A percentile compares a stretch with the other conserved stretches of the same genome.
phyloP scores from a whole-genome alignment of 2,113 vertebrate genomes.

The Entelurus aequoreus region DNA sequence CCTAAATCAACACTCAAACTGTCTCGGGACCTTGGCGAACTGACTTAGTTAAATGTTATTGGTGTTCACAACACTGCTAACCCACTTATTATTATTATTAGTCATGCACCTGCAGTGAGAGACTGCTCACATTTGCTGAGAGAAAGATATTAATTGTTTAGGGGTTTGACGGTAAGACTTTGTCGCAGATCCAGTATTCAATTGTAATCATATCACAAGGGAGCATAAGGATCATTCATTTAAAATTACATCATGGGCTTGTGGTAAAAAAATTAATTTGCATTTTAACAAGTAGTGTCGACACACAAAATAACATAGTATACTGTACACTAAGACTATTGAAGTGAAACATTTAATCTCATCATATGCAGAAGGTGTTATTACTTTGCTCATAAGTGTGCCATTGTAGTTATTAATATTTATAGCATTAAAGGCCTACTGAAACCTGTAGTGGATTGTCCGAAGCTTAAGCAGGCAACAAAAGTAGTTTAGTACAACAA shows the following conservation, averaged over 20 bases:
- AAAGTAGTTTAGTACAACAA: too few species aligned
- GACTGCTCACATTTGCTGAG: neutral
- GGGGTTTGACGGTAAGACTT: neutral
- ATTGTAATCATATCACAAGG: neutral
- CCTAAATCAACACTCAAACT: neutral
- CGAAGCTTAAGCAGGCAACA: too few species aligned
- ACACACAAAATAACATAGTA: neutral
- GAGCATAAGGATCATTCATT: neutral
- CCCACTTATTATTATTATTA: slow-evolving; percentile 22
- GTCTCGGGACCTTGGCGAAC: neutral
- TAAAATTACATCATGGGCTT: neutral
- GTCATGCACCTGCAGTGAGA: slow-evolving; percentile 15
- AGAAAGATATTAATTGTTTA: neutral
- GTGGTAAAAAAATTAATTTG: neutral
- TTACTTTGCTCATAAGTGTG: too few species aligned
- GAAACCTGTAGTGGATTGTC: too few species aligned
- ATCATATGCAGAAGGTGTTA: too few species aligned
- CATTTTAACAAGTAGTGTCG: neutral
- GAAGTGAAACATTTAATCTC: too few species aligned
- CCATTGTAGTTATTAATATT: too few species aligned
- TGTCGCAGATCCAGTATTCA: neutral
- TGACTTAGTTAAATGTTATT: slow-evolving; percentile 23
- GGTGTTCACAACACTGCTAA: slow-evolving; percentile 22
- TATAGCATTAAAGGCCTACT: too few species aligned
- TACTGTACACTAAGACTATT: neutral